Evolutionary conservation across 2,113 vertebrate species (phyloP).

Genomic region (cattle (Bos taurus)): ARS-UCD2.0 NC_037337.1:19718001-19718500

Average conservation of each 20-base stretch:
- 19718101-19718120: not conserved
- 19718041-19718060: not conserved
- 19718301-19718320: not conserved
- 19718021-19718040: not conserved
- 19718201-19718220: not conserved
- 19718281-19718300: not conserved
- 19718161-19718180: not conserved
- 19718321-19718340: constrained; percentile 24
- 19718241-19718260: not conserved
- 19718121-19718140: not conserved
- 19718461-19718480: not conserved
- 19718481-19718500: not conserved
- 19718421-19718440: not conserved
- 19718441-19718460: not conserved
- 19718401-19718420: not conserved
- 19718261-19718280: not conserved
- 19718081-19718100: not conserved
- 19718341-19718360: not conserved
- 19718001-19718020: not conserved
- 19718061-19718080: not conserved
- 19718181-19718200: not conserved
- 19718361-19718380: not conserved
- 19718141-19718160: not conserved
- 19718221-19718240: not conserved
- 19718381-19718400: constrained; percentile 31